A percentile compares a stretch with the other conserved stretches of the same genome.
These are phyloP conservation scores for Odontomyia ornata DNA, from an alignment of 2,888 invertebrate species.

Conservation along the genomic window DNA sequence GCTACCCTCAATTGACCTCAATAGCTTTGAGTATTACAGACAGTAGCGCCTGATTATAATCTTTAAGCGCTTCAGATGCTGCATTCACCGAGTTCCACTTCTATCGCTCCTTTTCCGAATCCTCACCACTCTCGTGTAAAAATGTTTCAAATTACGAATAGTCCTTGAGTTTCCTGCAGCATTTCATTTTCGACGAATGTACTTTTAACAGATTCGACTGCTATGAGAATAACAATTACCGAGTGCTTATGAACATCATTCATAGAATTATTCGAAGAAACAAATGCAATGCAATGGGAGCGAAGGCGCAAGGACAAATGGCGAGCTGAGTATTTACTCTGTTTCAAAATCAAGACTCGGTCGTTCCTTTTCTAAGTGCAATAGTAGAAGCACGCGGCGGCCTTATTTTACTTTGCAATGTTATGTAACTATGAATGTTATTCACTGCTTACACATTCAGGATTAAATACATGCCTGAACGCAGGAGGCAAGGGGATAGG, in stretches of 20 bases:
- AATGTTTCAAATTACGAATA: constrained; percentile 51
- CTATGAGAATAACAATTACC: constrained; percentile 37
- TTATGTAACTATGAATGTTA: neutral
- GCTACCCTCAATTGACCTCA: constrained; percentile 35
- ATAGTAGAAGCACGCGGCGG: constrained; percentile 35
- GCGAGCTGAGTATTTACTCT: neutral
- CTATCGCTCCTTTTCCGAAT: constrained; percentile 3
- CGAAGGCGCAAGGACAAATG: constrained; percentile 26
- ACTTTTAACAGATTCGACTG: constrained; percentile 21
- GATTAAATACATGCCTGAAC: neutral
- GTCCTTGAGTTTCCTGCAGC: constrained; percentile 49
- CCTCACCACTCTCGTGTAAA: constrained; percentile 31
- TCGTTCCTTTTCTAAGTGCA: constrained; percentile 1
- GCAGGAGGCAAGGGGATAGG: neutral
- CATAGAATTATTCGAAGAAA: constrained; percentile 38
- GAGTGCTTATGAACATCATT: constrained; percentile 33
- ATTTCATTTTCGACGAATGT: constrained; percentile 29
- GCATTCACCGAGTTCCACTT: neutral
- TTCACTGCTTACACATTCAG: no score
- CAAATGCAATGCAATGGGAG: constrained; percentile 5
- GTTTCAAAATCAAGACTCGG: constrained; percentile 5
- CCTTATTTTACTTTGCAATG: constrained; percentile 16
- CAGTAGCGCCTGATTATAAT: constrained; percentile 30
- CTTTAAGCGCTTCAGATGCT: neutral
- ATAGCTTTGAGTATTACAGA: neutral